A percentile compares a stretch with the other conserved stretches of the same genome.
Evolutionary conservation across 2,888 invertebrate species (phyloP).

Genomic region (Seladonia tumulorum): DNA sequence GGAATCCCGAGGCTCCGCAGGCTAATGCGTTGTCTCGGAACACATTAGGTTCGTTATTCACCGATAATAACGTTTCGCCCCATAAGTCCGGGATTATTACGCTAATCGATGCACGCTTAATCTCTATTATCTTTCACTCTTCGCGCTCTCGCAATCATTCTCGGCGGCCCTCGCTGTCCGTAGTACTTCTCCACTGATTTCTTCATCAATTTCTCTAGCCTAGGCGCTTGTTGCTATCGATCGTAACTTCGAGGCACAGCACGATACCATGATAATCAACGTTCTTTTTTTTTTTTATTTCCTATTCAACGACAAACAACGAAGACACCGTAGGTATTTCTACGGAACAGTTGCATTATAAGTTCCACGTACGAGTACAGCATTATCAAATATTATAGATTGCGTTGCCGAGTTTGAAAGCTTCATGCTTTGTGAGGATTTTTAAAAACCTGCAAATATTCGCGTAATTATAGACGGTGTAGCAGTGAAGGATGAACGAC

Average conservation of each 20-base stretch:
- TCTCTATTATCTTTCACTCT: slow-evolving; percentile 26
- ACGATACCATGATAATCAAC: not conserved
- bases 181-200: slow-evolving; percentile 2
- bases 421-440: not conserved
- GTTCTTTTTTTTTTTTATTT: not conserved
- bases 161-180: not conserved
- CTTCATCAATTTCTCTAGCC: slow-evolving; percentile 1
- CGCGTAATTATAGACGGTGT: too few relatives aligned
- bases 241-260: not conserved
- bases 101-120: slow-evolving; percentile 32
- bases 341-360: not conserved
- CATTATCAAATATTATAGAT: not conserved
- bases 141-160: not conserved
- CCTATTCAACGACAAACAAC: not conserved
- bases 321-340: not conserved
- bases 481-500: too few relatives aligned
- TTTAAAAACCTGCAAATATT: not conserved
- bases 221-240: not conserved
- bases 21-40: slow-evolving; percentile 1
- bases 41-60: slow-evolving; percentile 20
- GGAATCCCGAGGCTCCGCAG: slow-evolving; percentile 11
- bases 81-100: slow-evolving; percentile 27
- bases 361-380: not conserved
- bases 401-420: not conserved
- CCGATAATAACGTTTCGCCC: slow-evolving; percentile 28